Evolutionary conservation across 2,113 vertebrate genomes (phyloP).

Genomic region (Nyctereutes procyonoides): DNA sequence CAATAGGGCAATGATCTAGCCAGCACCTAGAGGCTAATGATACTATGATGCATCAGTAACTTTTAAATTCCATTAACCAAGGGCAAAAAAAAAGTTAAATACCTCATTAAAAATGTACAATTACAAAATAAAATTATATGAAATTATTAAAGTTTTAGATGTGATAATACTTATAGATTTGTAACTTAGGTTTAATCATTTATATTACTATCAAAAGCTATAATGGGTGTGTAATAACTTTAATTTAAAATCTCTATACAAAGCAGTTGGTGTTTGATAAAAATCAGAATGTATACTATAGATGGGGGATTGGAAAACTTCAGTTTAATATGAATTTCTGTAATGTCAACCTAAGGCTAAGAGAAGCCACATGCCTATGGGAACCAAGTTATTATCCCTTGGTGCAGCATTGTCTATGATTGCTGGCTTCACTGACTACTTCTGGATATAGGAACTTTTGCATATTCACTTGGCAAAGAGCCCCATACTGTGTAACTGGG

Average conservation of each 20-base stretch:
- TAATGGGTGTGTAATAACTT: neutral
- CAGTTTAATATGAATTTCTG: neutral
- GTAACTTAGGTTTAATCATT: neutral
- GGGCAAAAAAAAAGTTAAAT: slow-evolving; percentile 1
- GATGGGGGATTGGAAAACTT: neutral
- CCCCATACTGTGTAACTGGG: neutral
- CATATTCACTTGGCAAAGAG: neutral
- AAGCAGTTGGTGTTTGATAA: neutral
- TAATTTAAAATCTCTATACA: neutral
- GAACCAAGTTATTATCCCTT: neutral
- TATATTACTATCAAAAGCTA: neutral
- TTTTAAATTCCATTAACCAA: slow-evolving; percentile 66
- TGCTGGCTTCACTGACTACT: neutral
- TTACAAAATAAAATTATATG: neutral
- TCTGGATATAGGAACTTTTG: neutral
- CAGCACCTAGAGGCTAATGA: slow-evolving; percentile 42
- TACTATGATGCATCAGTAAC: neutral
- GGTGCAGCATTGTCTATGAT: fast-evolving
- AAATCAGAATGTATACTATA: neutral
- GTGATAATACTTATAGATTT: neutral
- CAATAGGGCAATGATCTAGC: slow-evolving; percentile 60
- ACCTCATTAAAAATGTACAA: slow-evolving; percentile 43
- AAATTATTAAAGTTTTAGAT: neutral
- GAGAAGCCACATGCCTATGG: neutral
- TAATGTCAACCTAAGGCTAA: neutral